Base-by-base conservation (phyloP, 2,113 vertebrate genomes). In the Leucoraja erinaceus region DNA sequence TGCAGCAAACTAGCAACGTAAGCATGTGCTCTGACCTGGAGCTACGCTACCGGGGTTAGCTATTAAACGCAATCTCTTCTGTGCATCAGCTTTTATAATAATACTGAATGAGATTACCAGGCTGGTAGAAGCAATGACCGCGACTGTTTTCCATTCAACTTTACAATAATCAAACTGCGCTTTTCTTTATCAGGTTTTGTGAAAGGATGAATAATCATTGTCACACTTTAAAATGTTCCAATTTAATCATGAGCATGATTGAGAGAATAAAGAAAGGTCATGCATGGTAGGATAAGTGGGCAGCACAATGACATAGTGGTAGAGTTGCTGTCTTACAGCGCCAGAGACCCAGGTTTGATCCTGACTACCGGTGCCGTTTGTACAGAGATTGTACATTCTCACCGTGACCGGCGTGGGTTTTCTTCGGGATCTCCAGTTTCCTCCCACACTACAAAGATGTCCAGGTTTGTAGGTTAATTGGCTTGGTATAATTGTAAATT, bases 51-150 rank as follows among this genome's bases (percentile, higher is more conserved):
- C 28, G 18, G 10, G 28, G 28, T 88, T 63, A 31, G 59, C n/a
- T 66, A 66, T 88, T 66, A 66, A 63, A 18, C n/a, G n/a, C 83
- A 88, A 88, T 88, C 83, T 88, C 59, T 18, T 88, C 63, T 88
- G 16, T 61, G 59, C 28, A 88, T 88, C 59, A 63, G 28, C 61
- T 88, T 31, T 88, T 33, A 63, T 88, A 61, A 31, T 63, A 88
- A 63, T 31, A 14, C 12, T 31, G 63, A 66, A 66, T 66, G 59
- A 88, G 83, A 88, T 88, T 88, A 31, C 14, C 28, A 33, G 83
- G 5, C 59, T 88, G 28, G 5, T 61, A 88, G 2, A 31, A 18
- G 28, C 59, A 31, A 28, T 88, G 83, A 59, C 83, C 63, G 31
- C 7, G 4, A 31, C 56, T 88, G 83, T 63, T 63, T 63, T 63